phyloP scores from a whole-genome alignment of 1,140 invertebrate species.

The Lepidostoma basale region DNA sequence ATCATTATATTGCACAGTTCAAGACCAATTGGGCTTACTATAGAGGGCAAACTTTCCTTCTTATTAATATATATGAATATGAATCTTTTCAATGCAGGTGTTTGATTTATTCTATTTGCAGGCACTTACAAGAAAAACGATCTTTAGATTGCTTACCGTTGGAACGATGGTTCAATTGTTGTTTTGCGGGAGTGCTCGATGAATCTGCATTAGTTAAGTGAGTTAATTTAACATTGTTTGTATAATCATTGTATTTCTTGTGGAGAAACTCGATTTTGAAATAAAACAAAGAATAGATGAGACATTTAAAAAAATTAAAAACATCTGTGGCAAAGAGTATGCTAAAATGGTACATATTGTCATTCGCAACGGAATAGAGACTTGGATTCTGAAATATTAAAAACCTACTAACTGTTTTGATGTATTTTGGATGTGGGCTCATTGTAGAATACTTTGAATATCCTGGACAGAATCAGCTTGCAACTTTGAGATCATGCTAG shows the following conservation, averaged over 20 bases:
- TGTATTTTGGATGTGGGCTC: no score
- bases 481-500: no score
- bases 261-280: slow-evolving; percentile 25
- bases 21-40: not conserved
- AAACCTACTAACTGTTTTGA: no score
- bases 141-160: slow-evolving; percentile 67
- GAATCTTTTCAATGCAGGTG: not conserved
- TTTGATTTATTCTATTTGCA: slow-evolving; percentile 52
- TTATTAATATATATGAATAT: not conserved
- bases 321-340: not conserved
- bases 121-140: slow-evolving; percentile 64
- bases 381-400: no score
- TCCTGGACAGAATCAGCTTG: no score
- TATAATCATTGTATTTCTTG: not conserved
- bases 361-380: no score
- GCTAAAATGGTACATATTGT: no score
- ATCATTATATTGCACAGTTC: not conserved
- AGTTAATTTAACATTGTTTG: slow-evolving; percentile 30
- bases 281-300: not conserved
- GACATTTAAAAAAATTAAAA: slow-evolving; percentile 13
- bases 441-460: no score
- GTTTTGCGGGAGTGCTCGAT: slow-evolving; percentile 80
- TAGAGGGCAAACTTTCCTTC: not conserved
- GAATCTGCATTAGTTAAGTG: slow-evolving; percentile 79
- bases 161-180: slow-evolving; percentile 77